These are phyloP conservation scores for Coelopa frigida DNA, from an alignment of 1,140 invertebrate genomes.

Conservation along the genomic window DNA sequence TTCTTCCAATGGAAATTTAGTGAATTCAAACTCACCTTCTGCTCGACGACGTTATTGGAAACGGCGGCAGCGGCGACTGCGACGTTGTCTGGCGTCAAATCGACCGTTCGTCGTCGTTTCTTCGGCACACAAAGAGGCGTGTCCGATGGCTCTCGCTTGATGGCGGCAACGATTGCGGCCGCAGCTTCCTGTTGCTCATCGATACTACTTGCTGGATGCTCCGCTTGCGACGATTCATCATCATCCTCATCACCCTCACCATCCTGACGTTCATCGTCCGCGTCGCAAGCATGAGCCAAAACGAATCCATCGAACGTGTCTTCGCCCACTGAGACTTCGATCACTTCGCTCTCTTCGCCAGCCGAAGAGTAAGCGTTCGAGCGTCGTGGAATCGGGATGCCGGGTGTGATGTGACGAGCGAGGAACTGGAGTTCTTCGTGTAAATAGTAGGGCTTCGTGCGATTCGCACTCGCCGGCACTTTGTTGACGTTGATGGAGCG, in stretches of 20 bases:
- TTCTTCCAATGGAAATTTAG: too few relatives aligned
- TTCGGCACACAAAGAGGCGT: slow-evolving; percentile 15
- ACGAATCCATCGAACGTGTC: slow-evolving; percentile 16
- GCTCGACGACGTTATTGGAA: too few relatives aligned
- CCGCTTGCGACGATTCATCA: not conserved
- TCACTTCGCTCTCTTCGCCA: slow-evolving; percentile 12
- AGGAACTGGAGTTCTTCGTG: slow-evolving; percentile 28
- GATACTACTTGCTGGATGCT: not conserved
- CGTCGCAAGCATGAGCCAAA: slow-evolving; percentile 7
- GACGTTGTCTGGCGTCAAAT: not conserved
- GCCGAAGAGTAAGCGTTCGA: slow-evolving; percentile 8
- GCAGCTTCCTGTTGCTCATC: not conserved
- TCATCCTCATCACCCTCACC: slow-evolving; percentile 14
- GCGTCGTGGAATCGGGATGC: slow-evolving; percentile 25
- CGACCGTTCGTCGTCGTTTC: slow-evolving; percentile 12
- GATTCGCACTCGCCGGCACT: slow-evolving; percentile 20
- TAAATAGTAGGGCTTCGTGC: slow-evolving; percentile 33
- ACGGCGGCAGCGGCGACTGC: too few relatives aligned
- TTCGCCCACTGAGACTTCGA: slow-evolving; percentile 11
- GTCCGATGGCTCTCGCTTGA: not conserved
- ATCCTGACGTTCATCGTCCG: slow-evolving; percentile 12
- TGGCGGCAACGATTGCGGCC: not conserved
- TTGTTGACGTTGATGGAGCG: slow-evolving; percentile 30
- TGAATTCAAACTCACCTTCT: too few relatives aligned
- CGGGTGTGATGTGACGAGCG: slow-evolving; percentile 28